These are phyloP conservation scores for Cyaniris semiargus DNA, from an alignment of 2,888 invertebrate genomes.

Conservation along the genomic window DNA sequence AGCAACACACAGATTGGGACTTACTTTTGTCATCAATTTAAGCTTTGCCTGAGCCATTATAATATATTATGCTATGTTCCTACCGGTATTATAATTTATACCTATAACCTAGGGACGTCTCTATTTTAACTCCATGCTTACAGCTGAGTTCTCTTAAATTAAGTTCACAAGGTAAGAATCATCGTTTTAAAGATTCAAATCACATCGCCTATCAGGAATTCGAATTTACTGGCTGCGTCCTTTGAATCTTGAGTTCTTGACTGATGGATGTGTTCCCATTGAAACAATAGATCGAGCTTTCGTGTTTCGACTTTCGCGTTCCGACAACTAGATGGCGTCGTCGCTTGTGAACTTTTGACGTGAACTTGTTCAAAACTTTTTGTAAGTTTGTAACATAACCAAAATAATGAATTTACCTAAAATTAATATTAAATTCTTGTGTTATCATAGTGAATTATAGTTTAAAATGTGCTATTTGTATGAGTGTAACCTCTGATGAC, in stretches of 20 bases:
- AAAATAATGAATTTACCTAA: conserved; percentile 78
- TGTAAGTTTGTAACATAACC: conserved; percentile 72
- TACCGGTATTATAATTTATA: too few species aligned
- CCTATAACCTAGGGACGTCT: too few species aligned
- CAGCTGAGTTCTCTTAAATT: too few species aligned
- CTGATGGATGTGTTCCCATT: conserved; percentile 39
- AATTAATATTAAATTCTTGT: conserved; percentile 44
- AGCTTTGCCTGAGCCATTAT: too few species aligned
- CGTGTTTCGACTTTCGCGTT: conserved; percentile 57
- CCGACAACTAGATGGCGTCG: conserved; percentile 66
- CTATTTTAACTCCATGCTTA: too few species aligned
- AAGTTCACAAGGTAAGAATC: background rate
- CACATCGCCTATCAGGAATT: conserved; percentile 44
- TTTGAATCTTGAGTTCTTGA: conserved; percentile 38
- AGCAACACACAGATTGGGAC: too few species aligned
- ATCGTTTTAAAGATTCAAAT: conserved; percentile 48
- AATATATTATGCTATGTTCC: too few species aligned
- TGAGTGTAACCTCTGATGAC: background rate
- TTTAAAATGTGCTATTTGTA: conserved; percentile 16
- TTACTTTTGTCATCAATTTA: too few species aligned
- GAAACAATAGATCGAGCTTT: conserved; percentile 69
- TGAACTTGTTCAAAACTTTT: conserved; percentile 75
- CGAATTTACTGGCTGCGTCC: conserved; percentile 54
- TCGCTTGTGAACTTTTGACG: conserved; percentile 76
- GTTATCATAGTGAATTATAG: conserved; percentile 33